Evolutionary conservation across 2,113 vertebrate genomes (phyloP), one percentile per base, ranked within the genome.

Genomic region (Numida meleagris): DNA sequence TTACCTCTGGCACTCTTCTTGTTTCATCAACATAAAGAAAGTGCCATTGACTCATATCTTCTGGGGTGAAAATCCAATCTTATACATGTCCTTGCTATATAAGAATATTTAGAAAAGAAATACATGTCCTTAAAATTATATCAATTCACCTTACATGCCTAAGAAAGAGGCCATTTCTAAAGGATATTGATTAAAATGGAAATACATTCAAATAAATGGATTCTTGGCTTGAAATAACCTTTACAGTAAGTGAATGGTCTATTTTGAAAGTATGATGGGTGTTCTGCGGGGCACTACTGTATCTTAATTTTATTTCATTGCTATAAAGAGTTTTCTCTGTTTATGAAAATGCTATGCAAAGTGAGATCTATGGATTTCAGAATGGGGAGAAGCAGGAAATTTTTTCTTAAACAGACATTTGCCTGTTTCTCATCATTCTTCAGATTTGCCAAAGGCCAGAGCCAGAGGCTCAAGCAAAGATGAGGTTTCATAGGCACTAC

Each of bases 161-260:
- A 81, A 96, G 94, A 95, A 96, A 97, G 89, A 96, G 81, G 65
- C 57, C 12, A 95, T 96, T 96, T 97, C 94, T 89, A 94, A 97
- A 92, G 76, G 85, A 96, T 93, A 77, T 94, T 96, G 96, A 98
- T 98, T 98, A 97, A 98, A 97, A 97, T 98, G 97, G 97, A 98
- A 98, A 98, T 97, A 81, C 95, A 98, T 98, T 98, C 97, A 98
- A 98, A 98, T 97, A 97, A 98, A 97, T 97, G 97, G 95, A 96
- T 96, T 97, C 96, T 96, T 95, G 87, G 88, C 96, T 96, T 97
- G 96, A 96, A 97, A 97, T 97, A 98, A 97, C 97, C 97, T 98
- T 96, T 98, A 85, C 94, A 93, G 94, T 96, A 96, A 97, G 81
- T 92, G 91, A 97, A 97, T 95, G 94, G 94, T 95, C 97, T 97